Evolutionary conservation across 2,888 invertebrate species (phyloP), one percentile per base, ranked within the genome.

Genomic region (Metacarcinus magister): DNA sequence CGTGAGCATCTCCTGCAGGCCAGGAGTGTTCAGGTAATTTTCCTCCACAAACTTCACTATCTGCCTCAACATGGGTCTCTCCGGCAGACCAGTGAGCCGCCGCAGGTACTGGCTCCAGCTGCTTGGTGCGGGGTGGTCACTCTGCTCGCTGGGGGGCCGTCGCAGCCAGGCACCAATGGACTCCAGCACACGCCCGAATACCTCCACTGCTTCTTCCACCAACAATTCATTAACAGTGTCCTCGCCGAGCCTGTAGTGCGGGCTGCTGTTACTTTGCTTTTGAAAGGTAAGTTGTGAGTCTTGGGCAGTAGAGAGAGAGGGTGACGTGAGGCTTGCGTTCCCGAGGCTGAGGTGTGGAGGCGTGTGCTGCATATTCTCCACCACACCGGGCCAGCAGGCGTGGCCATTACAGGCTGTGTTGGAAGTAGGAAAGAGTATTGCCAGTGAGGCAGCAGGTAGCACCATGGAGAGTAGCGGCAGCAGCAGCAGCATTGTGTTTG

Each of bases 1-100:
- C n/a, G n/a, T n/a, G 19, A 67, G 67, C 67, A 67, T n/a, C 67
- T 67, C 67, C 67, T n/a, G n/a, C 67, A 67, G 67, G 67, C 67
- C 8, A n/a, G 67, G 5, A 5, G 67, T 23, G 67, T 67, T 67
- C 4, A n/a, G 67, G n/a, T 67, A 67, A 67, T n/a, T 67, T 23
- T 67, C 67, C 67, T 67, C 2, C 23, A 67, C 19, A 2, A 67
- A 67, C n/a, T 67, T 7, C n/a, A n/a, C 4, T n/a, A 23, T 2
- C 67, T 67, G 19, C n/a, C 67, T 23, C 67, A n/a, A 23, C 7
- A 67, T 2, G 67, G n/a, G n/a, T 67, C n/a, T 67, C 67, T 7
- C 8, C n/a, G n/a, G 67, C 67, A 67, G 67, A n/a, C 8, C 67
- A n/a, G n/a, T 23, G n/a, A 67, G 67, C 67, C n/a, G 23, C n/a